A percentile compares a stretch with the other conserved stretches of the same genome.
phyloP scores from a whole-genome alignment of 2,888 invertebrate species.

The Synanthedon andrenaeformis region DNA sequence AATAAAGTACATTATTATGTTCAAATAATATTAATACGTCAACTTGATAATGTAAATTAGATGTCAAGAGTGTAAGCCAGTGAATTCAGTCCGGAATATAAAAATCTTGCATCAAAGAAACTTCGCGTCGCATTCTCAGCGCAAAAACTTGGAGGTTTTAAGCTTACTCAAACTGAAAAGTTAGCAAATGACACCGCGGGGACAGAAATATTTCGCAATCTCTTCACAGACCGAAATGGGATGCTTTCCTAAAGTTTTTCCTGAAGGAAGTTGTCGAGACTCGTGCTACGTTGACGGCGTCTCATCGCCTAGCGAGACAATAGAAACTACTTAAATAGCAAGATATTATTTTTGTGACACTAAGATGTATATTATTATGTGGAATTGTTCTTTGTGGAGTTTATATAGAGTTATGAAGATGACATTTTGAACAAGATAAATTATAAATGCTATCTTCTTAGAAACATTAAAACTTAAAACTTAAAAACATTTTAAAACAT shows the following conservation, averaged over 20 bases:
- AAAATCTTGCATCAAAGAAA: slow-evolving; percentile 26
- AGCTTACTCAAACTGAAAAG: slow-evolving; percentile 58
- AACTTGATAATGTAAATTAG: too few relatives aligned
- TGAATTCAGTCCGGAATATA: slow-evolving; percentile 14
- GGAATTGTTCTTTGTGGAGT: too few relatives aligned
- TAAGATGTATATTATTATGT: background rate
- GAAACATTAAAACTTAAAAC: too few relatives aligned
- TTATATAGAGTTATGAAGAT: too few relatives aligned
- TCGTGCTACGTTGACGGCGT: slow-evolving; percentile 23
- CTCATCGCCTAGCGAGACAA: slow-evolving; percentile 30
- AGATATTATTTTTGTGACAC: slow-evolving; percentile 15
- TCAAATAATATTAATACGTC: too few relatives aligned
- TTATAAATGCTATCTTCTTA: too few relatives aligned
- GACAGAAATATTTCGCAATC: slow-evolving; percentile 58
- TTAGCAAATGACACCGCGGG: slow-evolving; percentile 59
- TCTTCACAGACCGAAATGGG: slow-evolving; percentile 42
- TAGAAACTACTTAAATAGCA: slow-evolving; percentile 35
- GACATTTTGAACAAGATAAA: too few relatives aligned
- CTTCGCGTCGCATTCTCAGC: slow-evolving; percentile 24
- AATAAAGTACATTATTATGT: too few relatives aligned
- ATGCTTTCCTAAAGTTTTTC: slow-evolving; percentile 41
- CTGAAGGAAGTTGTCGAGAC: slow-evolving; percentile 35
- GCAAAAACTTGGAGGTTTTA: slow-evolving; percentile 47
- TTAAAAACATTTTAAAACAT: too few relatives aligned
- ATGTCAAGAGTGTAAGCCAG: too few relatives aligned